Evolutionary conservation across 2,888 invertebrate species (phyloP).

Genomic region (Oeneis ivallda): DNA sequence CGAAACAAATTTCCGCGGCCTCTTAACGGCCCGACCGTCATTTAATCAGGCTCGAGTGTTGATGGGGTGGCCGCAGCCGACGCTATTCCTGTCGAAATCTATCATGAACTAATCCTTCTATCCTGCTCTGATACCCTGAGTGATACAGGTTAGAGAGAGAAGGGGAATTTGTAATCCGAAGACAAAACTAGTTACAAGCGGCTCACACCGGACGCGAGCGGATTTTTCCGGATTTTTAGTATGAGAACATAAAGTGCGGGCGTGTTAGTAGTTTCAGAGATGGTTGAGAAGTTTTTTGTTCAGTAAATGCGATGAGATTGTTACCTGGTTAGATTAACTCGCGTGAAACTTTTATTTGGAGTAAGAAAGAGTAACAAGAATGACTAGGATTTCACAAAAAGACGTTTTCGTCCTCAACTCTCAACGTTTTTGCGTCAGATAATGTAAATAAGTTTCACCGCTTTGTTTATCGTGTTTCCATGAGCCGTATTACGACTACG

Average conservation of each 20-base stretch:
- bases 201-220: constrained; percentile 56
- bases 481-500: no score
- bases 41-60: constrained; percentile 73
- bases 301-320: not conserved
- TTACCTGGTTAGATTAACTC: not conserved
- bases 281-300: not conserved
- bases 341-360: not conserved
- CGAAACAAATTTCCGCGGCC: constrained; percentile 59
- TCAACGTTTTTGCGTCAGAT: no score
- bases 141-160: constrained; percentile 22
- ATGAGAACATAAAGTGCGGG: constrained; percentile 48
- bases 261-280: constrained; percentile 6
- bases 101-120: constrained; percentile 46
- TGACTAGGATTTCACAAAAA: not conserved
- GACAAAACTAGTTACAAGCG: constrained; percentile 63
- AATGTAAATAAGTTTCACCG: no score
- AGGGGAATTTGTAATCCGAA: constrained; percentile 53
- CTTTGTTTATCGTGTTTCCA: no score
- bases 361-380: not conserved
- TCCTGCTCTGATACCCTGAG: constrained; percentile 31
- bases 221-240: constrained; percentile 62
- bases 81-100: constrained; percentile 57
- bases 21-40: constrained; percentile 63
- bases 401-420: no score
- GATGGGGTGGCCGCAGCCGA: constrained; percentile 58